Percentiles rank a stretch among this genome's conserved stretches.
Conservation (phyloP, 2,888 invertebrate species). For the Pollenia angustigena region DNA sequence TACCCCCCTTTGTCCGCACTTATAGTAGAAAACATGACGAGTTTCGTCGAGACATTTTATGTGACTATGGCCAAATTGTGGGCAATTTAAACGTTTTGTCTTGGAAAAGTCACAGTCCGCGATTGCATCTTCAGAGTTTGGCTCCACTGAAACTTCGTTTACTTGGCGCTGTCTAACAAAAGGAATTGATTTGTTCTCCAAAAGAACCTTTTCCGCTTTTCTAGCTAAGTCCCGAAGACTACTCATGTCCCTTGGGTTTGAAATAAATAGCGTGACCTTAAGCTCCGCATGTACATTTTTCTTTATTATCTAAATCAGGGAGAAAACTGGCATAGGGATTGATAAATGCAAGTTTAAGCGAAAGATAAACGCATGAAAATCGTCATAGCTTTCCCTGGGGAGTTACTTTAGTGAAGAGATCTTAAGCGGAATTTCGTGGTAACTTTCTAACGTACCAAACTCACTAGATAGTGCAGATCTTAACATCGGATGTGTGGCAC, state of each 20-base stretch:
- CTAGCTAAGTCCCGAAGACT: too few species aligned
- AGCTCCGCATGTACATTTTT: slow-evolving; percentile 10
- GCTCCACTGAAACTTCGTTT: slow-evolving; percentile 21
- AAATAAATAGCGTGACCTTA: too few species aligned
- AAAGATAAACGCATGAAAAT: background rate
- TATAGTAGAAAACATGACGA: too few species aligned
- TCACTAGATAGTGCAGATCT: too few species aligned
- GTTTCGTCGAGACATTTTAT: slow-evolving; percentile 12
- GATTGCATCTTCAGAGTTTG: background rate
- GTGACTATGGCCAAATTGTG: slow-evolving; percentile 17
- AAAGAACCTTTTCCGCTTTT: too few species aligned
- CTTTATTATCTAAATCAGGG: slow-evolving; percentile 11
- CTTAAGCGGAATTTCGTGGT: slow-evolving; percentile 21
- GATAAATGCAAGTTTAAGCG: background rate
- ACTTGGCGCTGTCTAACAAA: slow-evolving; percentile 37
- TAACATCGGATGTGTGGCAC: slow-evolving; percentile 4
- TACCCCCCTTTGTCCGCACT: background rate
- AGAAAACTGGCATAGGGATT: background rate
- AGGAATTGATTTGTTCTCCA: too few species aligned
- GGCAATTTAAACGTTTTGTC: slow-evolving; percentile 45
- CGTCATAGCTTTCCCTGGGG: too few species aligned
- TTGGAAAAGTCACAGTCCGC: slow-evolving; percentile 8
- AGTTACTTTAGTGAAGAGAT: background rate
- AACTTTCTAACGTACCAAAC: slow-evolving; percentile 1
- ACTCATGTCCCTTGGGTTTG: too few species aligned